phyloP scores from a whole-genome alignment of 2,888 invertebrate genomes.

The Pheosia tremula region DNA sequence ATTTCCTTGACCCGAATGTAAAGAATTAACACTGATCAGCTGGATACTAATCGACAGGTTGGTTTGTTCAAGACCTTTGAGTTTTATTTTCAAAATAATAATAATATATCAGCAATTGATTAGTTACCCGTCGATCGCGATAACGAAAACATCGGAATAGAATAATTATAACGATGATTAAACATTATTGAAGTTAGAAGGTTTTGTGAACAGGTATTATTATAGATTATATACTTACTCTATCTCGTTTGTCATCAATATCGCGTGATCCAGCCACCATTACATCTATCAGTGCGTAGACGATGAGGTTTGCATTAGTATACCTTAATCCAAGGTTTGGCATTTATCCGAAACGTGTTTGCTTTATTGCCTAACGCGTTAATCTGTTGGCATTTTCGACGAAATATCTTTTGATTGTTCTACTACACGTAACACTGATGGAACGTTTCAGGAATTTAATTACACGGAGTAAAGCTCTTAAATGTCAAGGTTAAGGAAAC shows the following conservation, averaged over 20 bases:
- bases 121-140: conserved; percentile 7
- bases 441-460: conserved; percentile 20
- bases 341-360: conserved; percentile 6
- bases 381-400: not conserved
- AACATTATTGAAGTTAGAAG: conserved; percentile 13
- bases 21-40: conserved; percentile 15
- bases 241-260: conserved; percentile 24
- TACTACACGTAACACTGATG: conserved; percentile 16
- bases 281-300: conserved; percentile 22
- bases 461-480: conserved; percentile 9
- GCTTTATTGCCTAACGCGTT: conserved; percentile 1
- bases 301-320: conserved; percentile 8
- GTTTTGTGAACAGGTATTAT: conserved; percentile 9
- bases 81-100: not conserved
- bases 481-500: conserved; percentile 36
- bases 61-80: conserved; percentile 26
- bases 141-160: conserved; percentile 14
- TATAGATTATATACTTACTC: too few relatives aligned
- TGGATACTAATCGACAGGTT: conserved; percentile 42
- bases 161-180: conserved; percentile 8
- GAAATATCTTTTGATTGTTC: conserved; percentile 8
- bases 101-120: not conserved
- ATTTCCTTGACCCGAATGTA: conserved; percentile 23
- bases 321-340: conserved; percentile 12
- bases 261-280: conserved; percentile 24